phyloP scores from a whole-genome alignment of 2,888 invertebrate genomes.

The Eilema caniola region DNA sequence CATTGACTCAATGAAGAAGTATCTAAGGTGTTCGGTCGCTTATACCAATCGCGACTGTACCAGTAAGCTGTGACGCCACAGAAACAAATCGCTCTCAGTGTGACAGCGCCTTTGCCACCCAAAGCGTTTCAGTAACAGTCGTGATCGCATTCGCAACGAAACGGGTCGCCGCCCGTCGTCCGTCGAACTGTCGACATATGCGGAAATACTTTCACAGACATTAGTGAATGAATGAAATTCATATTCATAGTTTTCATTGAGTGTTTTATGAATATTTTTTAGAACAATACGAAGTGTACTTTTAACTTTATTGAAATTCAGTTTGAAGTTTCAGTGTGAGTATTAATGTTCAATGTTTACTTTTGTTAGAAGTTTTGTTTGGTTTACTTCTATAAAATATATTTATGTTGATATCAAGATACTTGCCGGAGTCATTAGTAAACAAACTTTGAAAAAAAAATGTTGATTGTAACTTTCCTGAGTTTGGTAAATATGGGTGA shows the following conservation, averaged over 20 bases:
- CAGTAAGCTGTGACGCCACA: conserved; percentile 14
- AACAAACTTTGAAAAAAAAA: not conserved
- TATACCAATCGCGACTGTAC: not conserved
- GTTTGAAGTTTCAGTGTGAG: conserved; percentile 28
- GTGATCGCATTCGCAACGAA: conserved; percentile 37
- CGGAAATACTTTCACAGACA: conserved; percentile 27
- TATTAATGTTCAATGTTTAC: conserved; percentile 9
- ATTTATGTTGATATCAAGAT: not conserved
- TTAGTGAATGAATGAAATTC: conserved; percentile 12
- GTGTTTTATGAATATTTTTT: conserved; percentile 31
- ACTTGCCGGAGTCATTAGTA: not conserved
- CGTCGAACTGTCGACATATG: conserved; percentile 25
- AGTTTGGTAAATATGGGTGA: not conserved
- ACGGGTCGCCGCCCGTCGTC: conserved; percentile 36
- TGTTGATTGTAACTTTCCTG: not conserved
- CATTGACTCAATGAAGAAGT: no score
- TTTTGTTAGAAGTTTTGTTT: not conserved
- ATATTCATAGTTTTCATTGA: conserved; percentile 12
- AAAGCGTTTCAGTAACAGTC: conserved; percentile 41
- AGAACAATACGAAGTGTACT: conserved; percentile 26
- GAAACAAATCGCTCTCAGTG: conserved; percentile 7
- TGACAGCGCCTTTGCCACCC: conserved; percentile 23
- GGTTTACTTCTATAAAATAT: no score
- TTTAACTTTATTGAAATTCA: conserved; percentile 31
- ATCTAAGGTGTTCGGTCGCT: no score